Conservation (phyloP, 30 jellyfish, hydroid and myxozoan species). For the Chironex yamaguchii region DNA sequence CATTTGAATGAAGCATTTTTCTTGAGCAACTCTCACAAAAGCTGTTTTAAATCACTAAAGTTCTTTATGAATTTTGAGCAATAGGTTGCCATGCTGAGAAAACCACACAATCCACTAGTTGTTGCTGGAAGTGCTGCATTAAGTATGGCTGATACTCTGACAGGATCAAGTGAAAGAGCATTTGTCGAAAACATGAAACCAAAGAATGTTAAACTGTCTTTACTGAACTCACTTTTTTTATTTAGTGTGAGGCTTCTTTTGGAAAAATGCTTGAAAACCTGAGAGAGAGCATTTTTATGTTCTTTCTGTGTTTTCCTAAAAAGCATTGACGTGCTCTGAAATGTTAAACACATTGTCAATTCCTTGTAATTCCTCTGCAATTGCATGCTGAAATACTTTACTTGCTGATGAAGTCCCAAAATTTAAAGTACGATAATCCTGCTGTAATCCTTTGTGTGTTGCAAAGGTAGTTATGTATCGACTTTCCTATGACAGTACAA, state of each 20-base stretch:
- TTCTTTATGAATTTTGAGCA: not conserved
- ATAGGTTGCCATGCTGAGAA: constrained; percentile 3
- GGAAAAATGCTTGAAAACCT: not conserved
- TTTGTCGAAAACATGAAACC: constrained; percentile 2
- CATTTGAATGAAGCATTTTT: not conserved
- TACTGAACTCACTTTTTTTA: constrained; percentile 14
- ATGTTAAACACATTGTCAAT: constrained; percentile 16
- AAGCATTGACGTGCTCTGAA: constrained; percentile 6
- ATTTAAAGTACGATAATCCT: not conserved
- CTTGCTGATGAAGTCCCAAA: constrained; percentile 25
- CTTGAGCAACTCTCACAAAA: not conserved
- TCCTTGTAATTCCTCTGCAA: constrained; percentile 23
- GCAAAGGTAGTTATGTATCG: constrained; percentile 15
- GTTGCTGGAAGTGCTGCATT: not conserved
- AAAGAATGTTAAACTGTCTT: not conserved
- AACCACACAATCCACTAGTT: not conserved
- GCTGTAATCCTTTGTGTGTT: not conserved
- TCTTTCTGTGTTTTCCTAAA: constrained; percentile 16
- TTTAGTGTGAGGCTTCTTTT: not conserved
- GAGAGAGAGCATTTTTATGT: constrained; percentile 10
- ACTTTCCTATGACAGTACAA: constrained; percentile 25
- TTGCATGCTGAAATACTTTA: constrained; percentile 41
- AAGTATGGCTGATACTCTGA: not conserved
- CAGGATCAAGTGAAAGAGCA: not conserved
- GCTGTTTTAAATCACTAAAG: not conserved